Conservation (phyloP, 2,113 vertebrate genomes). For the Corythornis cristatus region DNA sequence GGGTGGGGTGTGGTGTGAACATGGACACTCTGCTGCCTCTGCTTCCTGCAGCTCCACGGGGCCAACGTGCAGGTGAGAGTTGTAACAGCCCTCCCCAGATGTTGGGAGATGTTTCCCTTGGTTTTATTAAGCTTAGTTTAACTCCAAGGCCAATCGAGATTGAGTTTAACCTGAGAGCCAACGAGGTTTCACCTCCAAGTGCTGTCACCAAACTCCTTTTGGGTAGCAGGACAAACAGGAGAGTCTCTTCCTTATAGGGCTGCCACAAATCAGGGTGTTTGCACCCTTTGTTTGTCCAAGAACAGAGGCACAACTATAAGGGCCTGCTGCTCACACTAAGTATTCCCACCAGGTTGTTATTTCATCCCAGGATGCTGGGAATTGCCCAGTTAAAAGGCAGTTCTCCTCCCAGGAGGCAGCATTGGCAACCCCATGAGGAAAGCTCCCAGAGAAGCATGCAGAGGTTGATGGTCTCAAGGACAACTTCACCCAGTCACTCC, state of each 20-base stretch:
- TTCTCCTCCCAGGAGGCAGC: neutral
- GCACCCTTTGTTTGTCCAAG: neutral
- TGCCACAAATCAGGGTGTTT: neutral
- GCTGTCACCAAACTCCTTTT: neutral
- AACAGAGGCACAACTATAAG: neutral
- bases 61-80: neutral
- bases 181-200: neutral
- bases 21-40: neutral
- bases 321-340: neutral
- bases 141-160: neutral
- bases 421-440: slow-evolving; percentile 1
- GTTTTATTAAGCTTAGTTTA: neutral
- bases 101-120: neutral
- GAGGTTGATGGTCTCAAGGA: neutral
- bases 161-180: neutral
- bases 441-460: slow-evolving; percentile 41
- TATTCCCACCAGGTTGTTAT: neutral
- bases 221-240: neutral
- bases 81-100: neutral
- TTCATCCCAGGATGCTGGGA: neutral
- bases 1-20: no score
- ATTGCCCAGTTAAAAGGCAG: neutral
- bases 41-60: neutral
- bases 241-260: neutral
- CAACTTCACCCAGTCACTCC: neutral